Percentiles rank a stretch among this genome's conserved stretches.
These are phyloP conservation scores for Phaethon lepturus DNA, from an alignment of 2,113 vertebrate species.

Conservation along the genomic window DNA sequence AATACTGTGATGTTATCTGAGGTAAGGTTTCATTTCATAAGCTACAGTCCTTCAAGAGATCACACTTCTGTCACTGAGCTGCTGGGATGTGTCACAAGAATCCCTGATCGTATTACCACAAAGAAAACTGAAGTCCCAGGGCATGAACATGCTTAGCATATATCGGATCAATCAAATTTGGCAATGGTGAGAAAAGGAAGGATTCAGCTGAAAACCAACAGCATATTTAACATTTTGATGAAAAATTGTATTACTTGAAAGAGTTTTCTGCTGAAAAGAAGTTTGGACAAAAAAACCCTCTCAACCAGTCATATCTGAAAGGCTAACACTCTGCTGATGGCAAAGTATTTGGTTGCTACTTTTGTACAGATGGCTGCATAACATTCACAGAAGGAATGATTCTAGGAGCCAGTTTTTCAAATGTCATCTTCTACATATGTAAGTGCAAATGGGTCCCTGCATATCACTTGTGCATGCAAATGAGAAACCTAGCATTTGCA, in stretches of 20 bases:
- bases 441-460: conserved; percentile 43
- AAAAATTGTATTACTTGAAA: background rate
- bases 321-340: conserved; percentile 16
- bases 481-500: conserved; percentile 40
- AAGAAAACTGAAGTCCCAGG: background rate
- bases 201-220: background rate
- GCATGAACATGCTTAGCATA: background rate
- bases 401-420: conserved; percentile 59
- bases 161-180: background rate
- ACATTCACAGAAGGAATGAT: conserved; percentile 60
- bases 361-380: conserved; percentile 65
- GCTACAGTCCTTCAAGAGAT: background rate
- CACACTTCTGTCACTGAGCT: background rate
- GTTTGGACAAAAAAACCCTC: background rate
- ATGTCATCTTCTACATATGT: conserved; percentile 62
- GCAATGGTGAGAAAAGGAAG: background rate
- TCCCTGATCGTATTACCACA: background rate
- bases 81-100: background rate
- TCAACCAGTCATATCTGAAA: conserved; percentile 6
- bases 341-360: conserved; percentile 48
- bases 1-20: background rate
- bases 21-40: background rate
- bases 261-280: background rate
- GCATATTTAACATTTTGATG: background rate
- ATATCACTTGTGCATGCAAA: conserved; percentile 52